Base-by-base conservation (phyloP, 2,888 invertebrate genomes). In the Agrochola lota region DNA sequence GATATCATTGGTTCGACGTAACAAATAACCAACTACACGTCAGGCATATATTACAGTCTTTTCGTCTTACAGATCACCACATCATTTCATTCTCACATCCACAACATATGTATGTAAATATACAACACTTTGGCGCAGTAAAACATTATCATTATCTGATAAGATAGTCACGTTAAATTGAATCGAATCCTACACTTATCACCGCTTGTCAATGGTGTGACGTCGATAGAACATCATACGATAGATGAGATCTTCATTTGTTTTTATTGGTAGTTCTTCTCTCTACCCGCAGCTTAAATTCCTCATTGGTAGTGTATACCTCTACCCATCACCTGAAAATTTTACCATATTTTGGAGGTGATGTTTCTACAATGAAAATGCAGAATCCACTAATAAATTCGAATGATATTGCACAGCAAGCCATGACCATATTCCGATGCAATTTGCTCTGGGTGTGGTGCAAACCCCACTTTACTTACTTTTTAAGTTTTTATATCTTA, bases 121-220 rank as follows among this genome's bases (percentile, higher is more conserved):
- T 30, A 75, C 43, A 46, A 57, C 74, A 72, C 87, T 86, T 66
- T 43, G 23, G 23, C 12, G 57, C 57, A 35, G 52, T 81, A 74
- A 75, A 80, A 79, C 88, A 80, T 77, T 83, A 81, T 83, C 80
- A 75, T 66, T 66, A 77, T 63, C 70, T 35, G 89, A 90, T 90
- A 76, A 87, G 88, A 86, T 87, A 82, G 84, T 81, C 69, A 26
- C 74, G 75, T 70, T 83, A 81, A 88, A 89, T 89, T 87, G 81
- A 90, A 87, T 83, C 20, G 68, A 77, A 83, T 78, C 83, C 83
- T 43, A 26, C 67, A 55, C 62, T 77, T 74, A 74, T 55, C 55
- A 12, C 4, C 46, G 40, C 60, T 49, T 67, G 23, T 62, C 46
- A 62, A 64, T 77, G 68, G 60, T 66, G 46, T 73, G 69, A 67